Evolutionary conservation across 1,140 invertebrate species (phyloP).

Genomic region (Drosophila chauvacae): DNA sequence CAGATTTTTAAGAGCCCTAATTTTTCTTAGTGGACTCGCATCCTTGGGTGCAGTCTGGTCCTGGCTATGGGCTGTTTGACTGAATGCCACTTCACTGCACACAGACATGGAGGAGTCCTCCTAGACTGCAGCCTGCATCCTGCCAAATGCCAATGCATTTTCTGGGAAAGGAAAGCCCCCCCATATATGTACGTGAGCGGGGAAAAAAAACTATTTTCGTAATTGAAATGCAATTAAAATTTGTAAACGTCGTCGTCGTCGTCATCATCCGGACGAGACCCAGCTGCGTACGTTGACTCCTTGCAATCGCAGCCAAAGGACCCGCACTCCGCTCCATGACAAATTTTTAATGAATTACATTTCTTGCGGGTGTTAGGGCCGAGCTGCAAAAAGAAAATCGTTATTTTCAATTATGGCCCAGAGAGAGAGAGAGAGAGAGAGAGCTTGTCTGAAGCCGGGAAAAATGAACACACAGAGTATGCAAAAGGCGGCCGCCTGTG

Average conservation of each 20-base stretch:
- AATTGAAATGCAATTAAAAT: constrained; percentile 83
- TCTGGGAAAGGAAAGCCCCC: neutral
- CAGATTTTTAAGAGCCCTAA: neutral
- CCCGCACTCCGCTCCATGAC: constrained; percentile 1
- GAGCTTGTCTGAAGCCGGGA: constrained; percentile 7
- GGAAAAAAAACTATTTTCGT: constrained; percentile 64
- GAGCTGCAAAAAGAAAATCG: constrained; percentile 60
- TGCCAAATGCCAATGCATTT: constrained; percentile 29
- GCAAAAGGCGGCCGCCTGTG: constrained; percentile 35
- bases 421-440: constrained; percentile 11
- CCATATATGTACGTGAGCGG: neutral
- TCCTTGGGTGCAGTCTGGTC: constrained; percentile 9
- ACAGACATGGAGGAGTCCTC: constrained; percentile 49
- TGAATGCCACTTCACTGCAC: constrained; percentile 55
- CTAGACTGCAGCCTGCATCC: constrained; percentile 42
- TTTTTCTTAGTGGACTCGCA: constrained; percentile 3
- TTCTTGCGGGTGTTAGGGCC: constrained; percentile 74
- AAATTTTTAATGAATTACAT: constrained; percentile 81
- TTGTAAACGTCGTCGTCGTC: constrained; percentile 55
- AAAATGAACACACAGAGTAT: constrained; percentile 19
- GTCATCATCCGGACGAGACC: constrained; percentile 12
- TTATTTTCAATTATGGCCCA: constrained; percentile 77
- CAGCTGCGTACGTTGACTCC: constrained; percentile 65
- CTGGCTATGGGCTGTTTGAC: constrained; percentile 22
- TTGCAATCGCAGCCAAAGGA: constrained; percentile 14